These are phyloP conservation scores for Pseudoatta argentina DNA, from an alignment of 1,140 invertebrate genomes.

Conservation along the genomic window DNA sequence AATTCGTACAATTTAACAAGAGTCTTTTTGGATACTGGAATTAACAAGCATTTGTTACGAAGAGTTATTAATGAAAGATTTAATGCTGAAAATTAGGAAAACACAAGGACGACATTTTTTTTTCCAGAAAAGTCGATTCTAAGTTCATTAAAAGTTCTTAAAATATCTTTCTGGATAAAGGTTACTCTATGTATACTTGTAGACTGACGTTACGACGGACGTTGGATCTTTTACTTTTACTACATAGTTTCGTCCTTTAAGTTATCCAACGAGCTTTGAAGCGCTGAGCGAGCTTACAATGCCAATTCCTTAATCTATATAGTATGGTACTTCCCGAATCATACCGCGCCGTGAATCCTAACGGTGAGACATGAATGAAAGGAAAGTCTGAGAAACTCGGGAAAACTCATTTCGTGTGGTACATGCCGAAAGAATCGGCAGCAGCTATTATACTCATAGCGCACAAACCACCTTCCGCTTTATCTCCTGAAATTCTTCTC, in stretches of 20 bases:
- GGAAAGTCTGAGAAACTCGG: slow-evolving; percentile 21
- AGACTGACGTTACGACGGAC: slow-evolving; percentile 13
- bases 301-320: slow-evolving; percentile 47
- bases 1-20: background rate
- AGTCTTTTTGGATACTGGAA: background rate
- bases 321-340: slow-evolving; percentile 7
- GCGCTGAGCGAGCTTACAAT: background rate
- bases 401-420: slow-evolving; percentile 55
- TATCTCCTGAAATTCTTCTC: slow-evolving; percentile 54
- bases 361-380: slow-evolving; percentile 17
- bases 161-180: slow-evolving; percentile 25
- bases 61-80: background rate
- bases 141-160: slow-evolving; percentile 5
- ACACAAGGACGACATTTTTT: background rate
- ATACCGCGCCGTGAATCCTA: background rate
- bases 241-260: slow-evolving; percentile 22
- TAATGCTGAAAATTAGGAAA: background rate
- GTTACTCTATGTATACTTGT: background rate
- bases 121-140: background rate
- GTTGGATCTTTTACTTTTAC: slow-evolving; percentile 27
- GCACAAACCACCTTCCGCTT: background rate
- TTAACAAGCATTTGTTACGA: background rate
- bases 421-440: slow-evolving; percentile 56
- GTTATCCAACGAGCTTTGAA: slow-evolving; percentile 8
- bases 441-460: slow-evolving; percentile 46